Percentiles rank a stretch among this genome's conserved stretches.
phyloP scores from a whole-genome alignment of 35 echinoderm and acorn worm species.

The Eucidaris tribuloides region DNA sequence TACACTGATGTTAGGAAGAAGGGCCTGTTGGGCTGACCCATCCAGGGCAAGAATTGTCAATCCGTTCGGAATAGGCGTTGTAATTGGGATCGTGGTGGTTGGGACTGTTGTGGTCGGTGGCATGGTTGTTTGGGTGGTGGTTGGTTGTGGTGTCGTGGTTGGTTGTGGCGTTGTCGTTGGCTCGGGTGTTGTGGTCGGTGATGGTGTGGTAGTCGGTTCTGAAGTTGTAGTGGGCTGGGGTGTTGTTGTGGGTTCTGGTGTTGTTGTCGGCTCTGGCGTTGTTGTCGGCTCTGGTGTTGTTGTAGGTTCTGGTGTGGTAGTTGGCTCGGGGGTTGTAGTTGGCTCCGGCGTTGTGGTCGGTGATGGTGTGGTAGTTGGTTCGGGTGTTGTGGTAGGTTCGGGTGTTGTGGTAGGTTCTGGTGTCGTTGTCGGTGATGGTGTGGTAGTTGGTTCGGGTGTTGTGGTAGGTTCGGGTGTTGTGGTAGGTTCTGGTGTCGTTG shows the following conservation, averaged over 20 bases:
- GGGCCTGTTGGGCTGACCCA: background rate
- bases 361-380: background rate
- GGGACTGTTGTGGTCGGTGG: constrained; percentile 2
- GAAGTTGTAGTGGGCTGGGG: background rate
- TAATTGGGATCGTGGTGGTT: constrained; percentile 50
- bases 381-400: background rate
- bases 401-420: background rate
- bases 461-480: background rate
- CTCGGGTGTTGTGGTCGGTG: constrained; percentile 11
- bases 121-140: constrained; percentile 36
- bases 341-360: constrained; percentile 5
- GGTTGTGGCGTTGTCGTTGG: background rate
- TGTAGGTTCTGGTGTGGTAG: constrained; percentile 2
- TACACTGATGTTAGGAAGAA: constrained; percentile 26
- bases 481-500: constrained; percentile 7
- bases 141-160: background rate
- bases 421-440: background rate
- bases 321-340: constrained; percentile 2
- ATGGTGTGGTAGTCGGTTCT: constrained; percentile 12
- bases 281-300: constrained; percentile 28
- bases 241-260: constrained; percentile 2
- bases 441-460: constrained; percentile 14
- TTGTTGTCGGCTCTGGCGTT: constrained; percentile 4
- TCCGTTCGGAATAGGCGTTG: constrained; percentile 38
- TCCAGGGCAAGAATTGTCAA: constrained; percentile 26